Evolutionary conservation across 2,113 vertebrate species (phyloP).

Genomic region (Nothoprocta pentlandii): DNA sequence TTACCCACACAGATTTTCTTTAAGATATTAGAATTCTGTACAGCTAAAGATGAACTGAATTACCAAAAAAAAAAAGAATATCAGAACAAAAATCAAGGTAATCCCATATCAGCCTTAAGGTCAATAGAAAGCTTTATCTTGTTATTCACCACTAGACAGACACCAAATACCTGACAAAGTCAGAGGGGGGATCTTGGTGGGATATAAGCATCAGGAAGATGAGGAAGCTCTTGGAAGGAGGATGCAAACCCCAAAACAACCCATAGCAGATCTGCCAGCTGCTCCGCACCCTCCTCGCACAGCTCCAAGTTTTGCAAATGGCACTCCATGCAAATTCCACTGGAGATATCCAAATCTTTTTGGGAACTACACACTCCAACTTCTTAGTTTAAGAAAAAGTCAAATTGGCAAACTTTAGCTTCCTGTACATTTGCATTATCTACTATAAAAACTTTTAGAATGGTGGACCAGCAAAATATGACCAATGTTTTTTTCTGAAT

Average conservation of each 20-base stretch:
- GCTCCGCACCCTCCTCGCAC: background rate
- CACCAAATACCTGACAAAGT: background rate
- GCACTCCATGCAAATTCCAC: background rate
- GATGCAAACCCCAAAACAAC: background rate
- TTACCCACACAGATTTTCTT: background rate
- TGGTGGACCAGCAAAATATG: too few species aligned
- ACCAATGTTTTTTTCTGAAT: background rate
- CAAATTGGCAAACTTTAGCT: background rate
- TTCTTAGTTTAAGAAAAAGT: background rate
- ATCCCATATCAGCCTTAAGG: background rate
- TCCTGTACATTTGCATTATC: background rate
- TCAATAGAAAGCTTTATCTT: background rate
- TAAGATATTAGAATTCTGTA: background rate
- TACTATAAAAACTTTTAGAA: background rate
- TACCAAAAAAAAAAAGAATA: background rate
- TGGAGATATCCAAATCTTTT: background rate
- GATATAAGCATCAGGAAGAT: background rate
- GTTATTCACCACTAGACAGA: background rate
- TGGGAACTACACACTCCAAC: background rate
- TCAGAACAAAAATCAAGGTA: background rate
- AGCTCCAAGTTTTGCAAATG: accelerated
- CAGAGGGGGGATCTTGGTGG: background rate
- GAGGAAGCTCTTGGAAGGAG: background rate
- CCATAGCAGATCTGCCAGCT: background rate
- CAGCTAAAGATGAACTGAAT: background rate